Evolutionary conservation across 1,140 invertebrate genomes (phyloP), one percentile per base, ranked within the genome.

Genomic region (Paracyclopina nana): DNA sequence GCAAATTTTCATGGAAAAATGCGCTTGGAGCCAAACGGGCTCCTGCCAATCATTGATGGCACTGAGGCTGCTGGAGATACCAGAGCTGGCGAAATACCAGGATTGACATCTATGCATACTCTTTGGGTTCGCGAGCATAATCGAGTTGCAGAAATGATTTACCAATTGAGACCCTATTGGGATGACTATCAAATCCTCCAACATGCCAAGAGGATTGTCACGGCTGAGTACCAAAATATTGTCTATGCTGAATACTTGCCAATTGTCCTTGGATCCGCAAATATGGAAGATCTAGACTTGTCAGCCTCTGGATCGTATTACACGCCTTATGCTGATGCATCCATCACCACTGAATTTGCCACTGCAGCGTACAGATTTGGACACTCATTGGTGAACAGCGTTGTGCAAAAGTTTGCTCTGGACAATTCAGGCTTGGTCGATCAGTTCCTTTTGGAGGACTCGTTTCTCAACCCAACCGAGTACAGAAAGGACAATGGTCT

Each of bases 161-260:
- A 75, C 0, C 68, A 73, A 44, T 72, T 91, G 6, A 92, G 92
- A 67, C 83, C 84, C 1, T 84, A 91, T 59, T 92, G 86, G 87
- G 80, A 90, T 60, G 86, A 94, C 60, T 86, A 94, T 65, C 87
- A 66, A 4, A 54, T 87, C 12, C 90, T 77, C 65, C 78, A 84
- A 59, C 81, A 88, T 59, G 72, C 83, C 0, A 72, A 83, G 54
- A 72, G 76, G 45, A 77, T 91, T 18, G 78, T 91, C 1, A 74
- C 80, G 1, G 86, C 85, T 26, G 72, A 82, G 58, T 74, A 92
- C 57, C 85, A 92, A 57, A 79, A 84, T 57, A 83, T 95, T 34
- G 84, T 82, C 0, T 91, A 82, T 61, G 63, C 65, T 22, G 81
- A 91, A 59, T 96, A 81, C 75, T 59, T 94, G 41, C 82, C 83